Evolutionary conservation across 1,140 invertebrate genomes (phyloP).

Genomic region (Trichonephila inaurata): DNA sequence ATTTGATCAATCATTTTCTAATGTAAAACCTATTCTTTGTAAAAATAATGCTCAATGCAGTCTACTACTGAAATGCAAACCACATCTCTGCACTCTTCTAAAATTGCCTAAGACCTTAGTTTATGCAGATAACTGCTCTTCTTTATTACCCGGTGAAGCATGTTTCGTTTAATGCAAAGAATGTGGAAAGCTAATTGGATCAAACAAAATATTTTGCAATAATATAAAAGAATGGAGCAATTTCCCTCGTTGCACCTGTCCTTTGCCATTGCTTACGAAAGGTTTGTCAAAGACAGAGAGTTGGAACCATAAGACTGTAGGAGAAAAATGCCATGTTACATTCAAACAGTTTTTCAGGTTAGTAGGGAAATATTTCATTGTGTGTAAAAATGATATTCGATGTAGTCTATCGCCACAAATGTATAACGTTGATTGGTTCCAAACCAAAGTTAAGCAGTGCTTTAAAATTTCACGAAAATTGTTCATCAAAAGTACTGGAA

Average conservation of each 20-base stretch:
- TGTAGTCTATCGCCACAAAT: not conserved
- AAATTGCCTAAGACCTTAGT: not conserved
- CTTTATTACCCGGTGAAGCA: not conserved
- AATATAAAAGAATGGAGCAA: not conserved
- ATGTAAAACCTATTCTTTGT: not conserved
- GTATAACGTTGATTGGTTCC: not conserved
- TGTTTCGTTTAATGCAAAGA: not conserved
- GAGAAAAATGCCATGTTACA: conserved; percentile 6
- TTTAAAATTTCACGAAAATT: not conserved
- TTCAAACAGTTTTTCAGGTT: not conserved
- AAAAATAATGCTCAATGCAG: not conserved
- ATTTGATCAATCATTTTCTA: too few relatives aligned
- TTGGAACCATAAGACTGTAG: not conserved
- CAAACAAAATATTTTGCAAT: conserved; percentile 6
- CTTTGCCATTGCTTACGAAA: not conserved
- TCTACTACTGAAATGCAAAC: not conserved
- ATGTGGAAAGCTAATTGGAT: not conserved
- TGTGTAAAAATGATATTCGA: not conserved
- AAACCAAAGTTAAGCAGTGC: not conserved
- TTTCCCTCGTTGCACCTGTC: conserved; percentile 39
- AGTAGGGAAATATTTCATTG: not conserved
- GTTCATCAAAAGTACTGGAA: not conserved
- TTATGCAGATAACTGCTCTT: conserved; percentile 28
- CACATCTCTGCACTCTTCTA: not conserved
- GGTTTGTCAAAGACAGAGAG: not conserved